phyloP scores from a whole-genome alignment of 1,140 invertebrate species.

The Nixonia krombeini region DNA sequence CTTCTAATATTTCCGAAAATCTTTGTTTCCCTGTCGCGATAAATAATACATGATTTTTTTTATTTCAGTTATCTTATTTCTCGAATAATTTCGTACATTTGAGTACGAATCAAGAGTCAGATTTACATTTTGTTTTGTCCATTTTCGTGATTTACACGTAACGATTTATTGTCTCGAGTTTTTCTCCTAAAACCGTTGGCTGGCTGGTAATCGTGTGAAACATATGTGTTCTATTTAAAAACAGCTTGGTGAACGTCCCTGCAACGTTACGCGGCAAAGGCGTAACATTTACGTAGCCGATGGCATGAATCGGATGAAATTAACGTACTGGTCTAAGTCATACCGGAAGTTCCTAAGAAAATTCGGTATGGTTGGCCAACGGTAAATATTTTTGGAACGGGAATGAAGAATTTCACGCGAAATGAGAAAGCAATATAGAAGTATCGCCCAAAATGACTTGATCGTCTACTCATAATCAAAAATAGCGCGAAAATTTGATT shows the following conservation, averaged over 20 bases:
- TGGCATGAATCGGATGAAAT: not conserved
- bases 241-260: conserved; percentile 1
- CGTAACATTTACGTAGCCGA: not conserved
- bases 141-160: not conserved
- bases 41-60: too few relatives aligned
- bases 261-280: not conserved
- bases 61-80: too few relatives aligned
- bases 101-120: too few relatives aligned
- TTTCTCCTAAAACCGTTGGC: not conserved
- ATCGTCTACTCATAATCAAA: too few relatives aligned
- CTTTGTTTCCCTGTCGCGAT: too few relatives aligned
- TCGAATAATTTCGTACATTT: too few relatives aligned
- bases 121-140: too few relatives aligned
- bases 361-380: not conserved
- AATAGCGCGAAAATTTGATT: too few relatives aligned
- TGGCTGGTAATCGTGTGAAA: not conserved
- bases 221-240: conserved; percentile 3
- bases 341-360: not conserved
- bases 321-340: not conserved
- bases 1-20: too few relatives aligned
- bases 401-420: not conserved
- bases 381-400: not conserved
- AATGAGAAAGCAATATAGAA: not conserved
- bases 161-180: too few relatives aligned
- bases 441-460: too few relatives aligned